A percentile compares a stretch with the other conserved stretches of the same genome.
Conservation (phyloP, 2,888 invertebrate species). For the Cephus pygmeus region DNA sequence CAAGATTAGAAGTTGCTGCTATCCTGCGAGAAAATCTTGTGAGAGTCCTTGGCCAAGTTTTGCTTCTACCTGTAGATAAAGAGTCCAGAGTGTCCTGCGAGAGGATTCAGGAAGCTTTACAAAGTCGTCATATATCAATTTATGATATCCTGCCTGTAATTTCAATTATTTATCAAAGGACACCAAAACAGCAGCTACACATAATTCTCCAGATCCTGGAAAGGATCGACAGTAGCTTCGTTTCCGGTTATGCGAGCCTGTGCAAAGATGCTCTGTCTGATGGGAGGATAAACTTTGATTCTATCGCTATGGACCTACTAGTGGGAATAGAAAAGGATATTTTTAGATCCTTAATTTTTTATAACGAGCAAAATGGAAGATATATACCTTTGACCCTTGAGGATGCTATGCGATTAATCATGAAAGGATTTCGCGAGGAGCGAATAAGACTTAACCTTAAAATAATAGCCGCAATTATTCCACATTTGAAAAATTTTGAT, state of each 20-base stretch:
- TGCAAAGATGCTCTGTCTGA: slow-evolving; percentile 5
- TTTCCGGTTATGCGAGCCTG: slow-evolving; percentile 23
- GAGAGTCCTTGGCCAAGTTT: slow-evolving; percentile 17
- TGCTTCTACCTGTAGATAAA: slow-evolving; percentile 17
- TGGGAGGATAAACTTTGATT: not conserved
- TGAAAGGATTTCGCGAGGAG: slow-evolving; percentile 8
- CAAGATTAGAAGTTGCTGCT: slow-evolving; percentile 16
- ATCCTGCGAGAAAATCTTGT: slow-evolving; percentile 22
- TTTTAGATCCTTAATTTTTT: not conserved
- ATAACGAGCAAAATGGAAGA: no score
- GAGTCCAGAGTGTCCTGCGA: slow-evolving; percentile 20
- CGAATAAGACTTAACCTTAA: slow-evolving; percentile 4
- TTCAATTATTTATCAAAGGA: slow-evolving; percentile 12
- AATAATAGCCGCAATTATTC: slow-evolving; percentile 12
- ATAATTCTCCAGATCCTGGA: slow-evolving; percentile 21
- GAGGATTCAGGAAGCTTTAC: slow-evolving; percentile 15
- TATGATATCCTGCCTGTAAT: slow-evolving; percentile 21
- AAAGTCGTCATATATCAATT: slow-evolving; percentile 15
- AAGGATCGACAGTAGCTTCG: slow-evolving; percentile 11
- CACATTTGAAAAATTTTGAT: slow-evolving; percentile 20
- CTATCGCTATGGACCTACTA: not conserved
- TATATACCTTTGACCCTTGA: no score
- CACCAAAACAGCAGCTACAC: slow-evolving; percentile 16
- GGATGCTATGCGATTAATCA: not conserved
- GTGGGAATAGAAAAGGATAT: not conserved